These are phyloP conservation scores for Drosophila percnosoma DNA, from an alignment of 2,888 invertebrate species.

Conservation along the genomic window DNA sequence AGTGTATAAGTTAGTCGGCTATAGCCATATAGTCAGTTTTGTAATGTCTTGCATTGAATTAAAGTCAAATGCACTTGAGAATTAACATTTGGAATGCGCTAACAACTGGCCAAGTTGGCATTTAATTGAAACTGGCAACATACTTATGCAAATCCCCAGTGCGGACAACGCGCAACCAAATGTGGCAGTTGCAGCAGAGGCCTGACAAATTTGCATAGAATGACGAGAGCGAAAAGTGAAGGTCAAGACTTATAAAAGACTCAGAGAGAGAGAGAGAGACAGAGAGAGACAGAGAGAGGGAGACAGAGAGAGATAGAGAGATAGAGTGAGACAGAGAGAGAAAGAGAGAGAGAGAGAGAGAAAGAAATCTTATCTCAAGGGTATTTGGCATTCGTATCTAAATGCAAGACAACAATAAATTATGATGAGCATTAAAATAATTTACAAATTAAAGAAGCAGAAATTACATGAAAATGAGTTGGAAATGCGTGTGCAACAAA, in stretches of 20 bases:
- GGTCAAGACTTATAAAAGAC: neutral
- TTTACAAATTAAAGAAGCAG: constrained; percentile 80
- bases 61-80: constrained; percentile 80
- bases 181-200: constrained; percentile 49
- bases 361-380: neutral
- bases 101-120: constrained; percentile 75
- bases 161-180: constrained; percentile 51
- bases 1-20: constrained; percentile 28
- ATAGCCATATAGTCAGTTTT: too few species aligned
- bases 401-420: constrained; percentile 51
- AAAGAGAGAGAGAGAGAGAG: neutral
- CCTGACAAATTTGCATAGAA: constrained; percentile 68
- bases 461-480: constrained; percentile 75
- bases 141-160: constrained; percentile 76
- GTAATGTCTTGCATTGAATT: constrained; percentile 43
- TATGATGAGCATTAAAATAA: constrained; percentile 79
- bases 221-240: constrained; percentile 37
- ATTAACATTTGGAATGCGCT: constrained; percentile 81
- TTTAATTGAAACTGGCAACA: constrained; percentile 75
- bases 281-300: neutral
- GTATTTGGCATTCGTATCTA: constrained; percentile 9
- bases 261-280: neutral
- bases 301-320: neutral
- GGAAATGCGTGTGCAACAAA: constrained; percentile 26
- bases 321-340: too few species aligned